Base-by-base conservation (phyloP, 2,113 vertebrate species). In the Fulmarus glacialis region DNA sequence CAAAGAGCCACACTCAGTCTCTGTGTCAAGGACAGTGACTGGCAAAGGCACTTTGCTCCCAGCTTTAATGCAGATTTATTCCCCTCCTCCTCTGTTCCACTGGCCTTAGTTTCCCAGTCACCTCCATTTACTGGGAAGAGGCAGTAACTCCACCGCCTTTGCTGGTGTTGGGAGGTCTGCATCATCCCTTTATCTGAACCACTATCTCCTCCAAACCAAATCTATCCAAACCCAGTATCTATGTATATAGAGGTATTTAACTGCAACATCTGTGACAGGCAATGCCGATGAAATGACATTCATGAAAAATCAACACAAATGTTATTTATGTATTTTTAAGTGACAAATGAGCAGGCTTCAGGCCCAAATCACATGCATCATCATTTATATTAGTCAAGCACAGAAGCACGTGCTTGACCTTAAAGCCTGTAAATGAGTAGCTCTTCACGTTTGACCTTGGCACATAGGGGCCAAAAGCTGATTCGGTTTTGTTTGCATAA, bases 21-120 rank as follows among this genome's bases (percentile, higher is more conserved):
- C 66, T 5, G 0, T 7, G 9, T 6, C 2, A 2, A 64, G 87
- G 50, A n/a, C 2, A 0, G 43, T 7, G 59, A 73, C 59, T 67
- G 26, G 42, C 42, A 42, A 23, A n/a, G 52, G 36, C 62, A 59
- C 53, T 42, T 16, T 20, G 43, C 84, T 67, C 43, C 45, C 47
- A 60, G 38, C 26, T 32, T 59, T 21, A 21, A 21, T 24, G 20
- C 52, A 43, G 36, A 19, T 50, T 26, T 42, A 26, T n/a, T 20
- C 24, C 43, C 58, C 21, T 29, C 38, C 48, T 27, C 59, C 27
- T 30, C 62, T 30, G 43, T 50, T 24, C 63, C 52, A 26, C 15
- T 15, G 30, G 8, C 24, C 15, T 23, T 10, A 15, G 10, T 6
- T 21, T 50, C 53, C 72, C 84, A 59, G 43, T 30, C 3, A 1